phyloP scores from a whole-genome alignment of 2,888 invertebrate genomes.

The Belgica antarctica region DNA sequence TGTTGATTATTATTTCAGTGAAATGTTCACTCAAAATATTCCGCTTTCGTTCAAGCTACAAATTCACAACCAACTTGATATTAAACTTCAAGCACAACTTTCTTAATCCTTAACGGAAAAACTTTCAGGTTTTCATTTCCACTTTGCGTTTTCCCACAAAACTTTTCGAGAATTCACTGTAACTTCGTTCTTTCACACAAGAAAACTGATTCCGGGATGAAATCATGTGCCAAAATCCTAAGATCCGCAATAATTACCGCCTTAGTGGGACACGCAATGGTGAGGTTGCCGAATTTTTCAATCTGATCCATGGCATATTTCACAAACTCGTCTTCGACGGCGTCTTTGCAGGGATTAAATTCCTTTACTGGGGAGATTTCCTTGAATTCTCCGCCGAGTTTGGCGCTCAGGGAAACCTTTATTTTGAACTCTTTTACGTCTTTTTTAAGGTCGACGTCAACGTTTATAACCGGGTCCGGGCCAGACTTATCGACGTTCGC shows the following conservation, averaged over 20 bases:
- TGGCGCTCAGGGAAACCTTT: background rate
- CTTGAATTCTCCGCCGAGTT: background rate
- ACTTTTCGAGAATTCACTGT: no score
- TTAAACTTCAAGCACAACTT: no score
- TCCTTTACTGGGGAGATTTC: conserved; percentile 5
- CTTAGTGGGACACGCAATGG: background rate
- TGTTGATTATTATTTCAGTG: no score
- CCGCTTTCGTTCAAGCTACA: no score
- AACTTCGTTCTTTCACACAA: no score
- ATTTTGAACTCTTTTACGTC: background rate
- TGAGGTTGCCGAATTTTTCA: conserved; percentile 15
- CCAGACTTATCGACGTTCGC: conserved; percentile 9
- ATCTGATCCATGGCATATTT: conserved; percentile 8
- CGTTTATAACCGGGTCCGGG: background rate
- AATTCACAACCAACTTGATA: no score
- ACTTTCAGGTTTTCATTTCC: no score
- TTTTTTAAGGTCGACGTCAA: background rate
- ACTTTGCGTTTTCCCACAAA: no score
- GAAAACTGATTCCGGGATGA: no score
- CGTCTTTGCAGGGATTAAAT: conserved; percentile 17
- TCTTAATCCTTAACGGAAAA: no score
- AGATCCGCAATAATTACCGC: background rate
- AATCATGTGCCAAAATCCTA: background rate
- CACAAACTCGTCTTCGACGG: background rate
- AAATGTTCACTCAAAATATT: no score